Base-by-base conservation (phyloP, 2,113 vertebrate species). In the Cyanocitta stelleri region DNA sequence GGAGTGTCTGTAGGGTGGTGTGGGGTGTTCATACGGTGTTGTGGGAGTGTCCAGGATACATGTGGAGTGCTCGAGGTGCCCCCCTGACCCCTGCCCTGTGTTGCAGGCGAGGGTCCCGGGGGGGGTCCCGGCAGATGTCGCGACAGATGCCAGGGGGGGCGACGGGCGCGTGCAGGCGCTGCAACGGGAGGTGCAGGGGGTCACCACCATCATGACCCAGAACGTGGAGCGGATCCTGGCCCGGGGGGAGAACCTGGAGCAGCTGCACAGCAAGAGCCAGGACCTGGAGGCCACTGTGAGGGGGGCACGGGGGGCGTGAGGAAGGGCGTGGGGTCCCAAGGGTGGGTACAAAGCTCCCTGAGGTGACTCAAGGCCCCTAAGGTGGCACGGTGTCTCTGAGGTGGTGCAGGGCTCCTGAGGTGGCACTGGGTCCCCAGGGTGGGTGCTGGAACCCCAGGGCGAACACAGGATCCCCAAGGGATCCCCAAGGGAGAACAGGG, bases 221-320 rank as follows among this genome's bases (percentile, higher is more conserved):
- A 99, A 99, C 11, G 98, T 99, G 86, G 99, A 99, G 90, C 97
- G 99, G 30, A 99, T 99, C 96, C 97, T 99, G 98, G 99, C 99
- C 4, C 98, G 99, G 11, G 99, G 98, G 2, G 99, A 99, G 93
- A 98, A 99, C 71, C 88, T 99, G 86, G 99, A 99, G 41, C 99
- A 99, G 62, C 98, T 99, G 44, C 98, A 99, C 95, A 98, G 96
- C 90, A 99, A 99, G 96, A 99, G 99, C 0, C 98, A 99, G 95
- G 99, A 99, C 89, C 98, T 99, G 89, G 98, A 99, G 93, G 98
- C 98, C 55, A 99, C 98, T 68, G 99, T 99, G 69, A 98, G 99
- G 32, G 18, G 49, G 48, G 13, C 61, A 49, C 1, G 16, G 46
- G 46, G 32, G 30, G 55, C 52, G 6, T 24, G 11, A 7, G 16